Evolutionary conservation across 2,113 vertebrate species (phyloP).

Genomic region (crab-eating macaque (Macaca fascicularis)): DNA sequence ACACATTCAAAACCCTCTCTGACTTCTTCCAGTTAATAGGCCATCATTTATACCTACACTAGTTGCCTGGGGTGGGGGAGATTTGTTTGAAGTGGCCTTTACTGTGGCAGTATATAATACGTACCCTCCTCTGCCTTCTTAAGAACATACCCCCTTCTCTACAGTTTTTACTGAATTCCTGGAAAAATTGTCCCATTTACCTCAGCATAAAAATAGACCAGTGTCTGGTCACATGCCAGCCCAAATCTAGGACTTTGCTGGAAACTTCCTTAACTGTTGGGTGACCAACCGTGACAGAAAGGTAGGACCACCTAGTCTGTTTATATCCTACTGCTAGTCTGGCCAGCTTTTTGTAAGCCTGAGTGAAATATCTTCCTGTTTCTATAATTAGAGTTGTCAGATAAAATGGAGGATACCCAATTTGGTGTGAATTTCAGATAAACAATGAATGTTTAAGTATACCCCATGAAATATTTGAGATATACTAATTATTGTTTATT

Average conservation of each 20-base stretch:
- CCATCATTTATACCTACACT: not conserved
- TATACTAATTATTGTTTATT: not conserved
- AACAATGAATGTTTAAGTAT: not conserved
- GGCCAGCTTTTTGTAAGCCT: not conserved
- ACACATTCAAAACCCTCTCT: not conserved
- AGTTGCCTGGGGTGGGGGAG: not conserved
- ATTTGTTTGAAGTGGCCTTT: slow-evolving; percentile 18
- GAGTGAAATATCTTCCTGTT: not conserved
- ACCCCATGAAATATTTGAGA: not conserved
- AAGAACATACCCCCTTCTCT: slow-evolving; percentile 1
- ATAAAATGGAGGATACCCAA: slow-evolving; percentile 13
- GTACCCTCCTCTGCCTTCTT: not conserved
- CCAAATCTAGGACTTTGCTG: slow-evolving; percentile 59
- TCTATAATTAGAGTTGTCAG: not conserved
- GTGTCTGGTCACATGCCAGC: slow-evolving; percentile 39
- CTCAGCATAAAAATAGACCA: slow-evolving; percentile 58
- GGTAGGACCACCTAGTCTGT: not conserved
- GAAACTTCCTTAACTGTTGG: slow-evolving; percentile 60
- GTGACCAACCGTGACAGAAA: slow-evolving; percentile 16
- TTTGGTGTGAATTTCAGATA: slow-evolving; percentile 33
- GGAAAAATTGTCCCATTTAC: slow-evolving; percentile 60
- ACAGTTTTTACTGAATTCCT: slow-evolving; percentile 43
- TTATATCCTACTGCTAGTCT: not conserved
- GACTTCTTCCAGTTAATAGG: not conserved
- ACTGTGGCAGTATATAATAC: not conserved